phyloP scores from a whole-genome alignment of 1,140 invertebrate species.

The Leptinotarsa lineolata region DNA sequence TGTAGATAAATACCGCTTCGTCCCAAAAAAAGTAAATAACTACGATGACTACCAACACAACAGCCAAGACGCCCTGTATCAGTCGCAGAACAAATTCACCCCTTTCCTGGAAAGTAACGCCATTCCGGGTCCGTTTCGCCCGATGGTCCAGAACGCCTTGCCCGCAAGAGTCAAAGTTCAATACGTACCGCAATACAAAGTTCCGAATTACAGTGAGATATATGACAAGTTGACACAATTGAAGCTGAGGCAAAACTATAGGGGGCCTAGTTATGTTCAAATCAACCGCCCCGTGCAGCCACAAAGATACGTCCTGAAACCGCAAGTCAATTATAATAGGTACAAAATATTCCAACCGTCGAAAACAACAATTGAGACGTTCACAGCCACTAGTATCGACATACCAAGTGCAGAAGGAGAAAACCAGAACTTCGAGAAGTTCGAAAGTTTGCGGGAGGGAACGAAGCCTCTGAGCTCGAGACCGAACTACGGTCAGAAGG shows the following conservation, averaged over 20 bases:
- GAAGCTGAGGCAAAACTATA: constrained; percentile 41
- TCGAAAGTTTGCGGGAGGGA: constrained; percentile 4
- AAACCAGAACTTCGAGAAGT: not conserved
- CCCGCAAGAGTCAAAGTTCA: constrained; percentile 31
- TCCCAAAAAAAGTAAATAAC: constrained; percentile 13
- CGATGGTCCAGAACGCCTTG: constrained; percentile 32
- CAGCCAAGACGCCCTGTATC: constrained; percentile 28
- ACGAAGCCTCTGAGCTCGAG: constrained; percentile 28
- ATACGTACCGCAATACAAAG: constrained; percentile 26
- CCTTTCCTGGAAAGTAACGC: constrained; percentile 53
- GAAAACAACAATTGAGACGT: constrained; percentile 52
- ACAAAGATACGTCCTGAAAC: constrained; percentile 10
- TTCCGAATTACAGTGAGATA: constrained; percentile 49
- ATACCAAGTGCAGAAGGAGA: constrained; percentile 28
- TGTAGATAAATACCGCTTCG: not conserved
- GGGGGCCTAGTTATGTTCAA: constrained; percentile 12
- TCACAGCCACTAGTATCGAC: constrained; percentile 51
- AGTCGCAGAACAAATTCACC: constrained; percentile 41
- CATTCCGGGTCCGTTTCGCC: constrained; percentile 50
- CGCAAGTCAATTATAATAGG: constrained; percentile 18
- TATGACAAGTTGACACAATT: constrained; percentile 53
- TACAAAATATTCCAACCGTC: constrained; percentile 39
- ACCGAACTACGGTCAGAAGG: constrained; percentile 24
- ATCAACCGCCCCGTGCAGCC: not conserved
- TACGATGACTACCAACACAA: constrained; percentile 10